A percentile compares a stretch with the other conserved stretches of the same genome.
phyloP scores from a whole-genome alignment of 2,797 vertebrate species.

The Rousettus madagascariensis region DNA sequence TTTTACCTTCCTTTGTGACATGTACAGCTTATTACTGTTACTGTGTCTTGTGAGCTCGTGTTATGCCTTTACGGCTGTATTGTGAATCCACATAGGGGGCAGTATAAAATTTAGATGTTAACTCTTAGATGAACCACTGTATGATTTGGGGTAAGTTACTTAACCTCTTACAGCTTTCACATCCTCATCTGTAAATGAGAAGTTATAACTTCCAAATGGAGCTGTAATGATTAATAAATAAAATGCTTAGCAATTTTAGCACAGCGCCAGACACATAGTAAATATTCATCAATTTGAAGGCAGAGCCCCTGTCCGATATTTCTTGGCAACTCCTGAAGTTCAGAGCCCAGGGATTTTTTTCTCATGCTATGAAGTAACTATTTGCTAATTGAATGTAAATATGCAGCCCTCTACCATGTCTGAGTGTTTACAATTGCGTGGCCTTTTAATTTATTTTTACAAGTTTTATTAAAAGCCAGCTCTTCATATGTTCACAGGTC shows the following conservation, averaged over 20 bases:
- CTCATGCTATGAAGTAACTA: neutral
- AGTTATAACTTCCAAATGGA: neutral
- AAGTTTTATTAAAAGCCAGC: neutral
- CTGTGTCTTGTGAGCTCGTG: neutral
- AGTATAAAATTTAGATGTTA: neutral
- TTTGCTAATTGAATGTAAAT: constrained; percentile 31
- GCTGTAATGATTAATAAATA: neutral
- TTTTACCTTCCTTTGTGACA: neutral
- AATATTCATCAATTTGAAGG: constrained; percentile 19
- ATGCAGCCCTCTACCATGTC: neutral
- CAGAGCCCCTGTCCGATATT: neutral
- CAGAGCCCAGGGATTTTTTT: neutral
- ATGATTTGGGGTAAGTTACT: neutral
- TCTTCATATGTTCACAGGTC: neutral
- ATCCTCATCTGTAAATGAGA: neutral
- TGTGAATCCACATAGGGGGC: neutral
- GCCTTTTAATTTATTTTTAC: neutral
- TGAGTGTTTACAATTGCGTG: neutral
- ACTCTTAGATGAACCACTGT: neutral
- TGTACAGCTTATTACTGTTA: neutral
- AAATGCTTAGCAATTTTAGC: neutral
- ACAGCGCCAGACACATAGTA: neutral
- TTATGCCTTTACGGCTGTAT: neutral
- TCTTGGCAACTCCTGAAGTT: neutral
- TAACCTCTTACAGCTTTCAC: neutral